Conservation (phyloP, 2,888 invertebrate species). For the Plagiodera versicolora region DNA sequence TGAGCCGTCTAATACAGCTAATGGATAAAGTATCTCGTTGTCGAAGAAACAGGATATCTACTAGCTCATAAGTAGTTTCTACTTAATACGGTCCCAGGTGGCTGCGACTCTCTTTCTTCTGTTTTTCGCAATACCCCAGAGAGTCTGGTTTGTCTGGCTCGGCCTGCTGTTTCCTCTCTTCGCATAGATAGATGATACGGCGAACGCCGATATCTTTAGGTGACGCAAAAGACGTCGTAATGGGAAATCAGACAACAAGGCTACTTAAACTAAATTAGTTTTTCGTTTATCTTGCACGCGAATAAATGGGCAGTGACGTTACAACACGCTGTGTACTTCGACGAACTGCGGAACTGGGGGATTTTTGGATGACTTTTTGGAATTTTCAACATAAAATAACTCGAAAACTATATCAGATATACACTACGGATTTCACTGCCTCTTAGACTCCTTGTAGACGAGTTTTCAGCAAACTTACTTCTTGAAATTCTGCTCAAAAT, state of each 20-base stretch:
- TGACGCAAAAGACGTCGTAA: constrained; percentile 15
- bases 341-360: too few species aligned
- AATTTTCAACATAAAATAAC: too few species aligned
- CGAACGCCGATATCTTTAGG: constrained; percentile 10
- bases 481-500: too few species aligned
- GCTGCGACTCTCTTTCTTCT: constrained; percentile 16
- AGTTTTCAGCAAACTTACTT: too few species aligned
- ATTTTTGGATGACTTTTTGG: too few species aligned
- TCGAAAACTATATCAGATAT: too few species aligned
- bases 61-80: constrained; percentile 11
- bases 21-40: constrained; percentile 8
- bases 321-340: too few species aligned
- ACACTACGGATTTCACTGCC: too few species aligned
- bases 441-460: too few species aligned
- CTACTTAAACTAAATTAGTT: constrained; percentile 6
- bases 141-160: constrained; percentile 11
- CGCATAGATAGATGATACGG: constrained; percentile 1
- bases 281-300: too few species aligned
- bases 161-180: background rate
- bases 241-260: constrained; percentile 14
- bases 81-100: constrained; percentile 24
- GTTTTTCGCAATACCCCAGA: constrained; percentile 16
- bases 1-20: background rate
- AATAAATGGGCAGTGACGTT: too few species aligned
- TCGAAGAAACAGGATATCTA: constrained; percentile 22